A percentile compares a stretch with the other conserved stretches of the same genome.
Conservation (phyloP, 2,888 invertebrate species). For the Leptinotarsa tumamoca region DNA sequence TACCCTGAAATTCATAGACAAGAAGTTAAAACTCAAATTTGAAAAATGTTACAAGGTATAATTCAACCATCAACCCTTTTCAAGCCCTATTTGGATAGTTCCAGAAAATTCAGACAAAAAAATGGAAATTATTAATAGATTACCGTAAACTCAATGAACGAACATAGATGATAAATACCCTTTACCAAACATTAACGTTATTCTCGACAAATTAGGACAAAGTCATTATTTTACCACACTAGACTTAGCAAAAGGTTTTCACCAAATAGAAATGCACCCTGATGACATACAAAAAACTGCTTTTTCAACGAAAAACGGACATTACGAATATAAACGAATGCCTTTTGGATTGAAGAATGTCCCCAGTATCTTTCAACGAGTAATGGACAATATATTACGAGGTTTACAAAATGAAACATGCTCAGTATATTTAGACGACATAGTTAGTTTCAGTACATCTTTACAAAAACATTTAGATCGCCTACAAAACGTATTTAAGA, state of each 20-base stretch:
- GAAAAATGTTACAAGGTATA: background rate
- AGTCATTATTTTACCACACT: too few species aligned
- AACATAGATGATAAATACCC: background rate
- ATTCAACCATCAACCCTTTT: background rate
- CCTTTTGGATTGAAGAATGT: slow-evolving; percentile 51
- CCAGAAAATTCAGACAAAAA: background rate
- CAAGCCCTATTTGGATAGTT: slow-evolving; percentile 1
- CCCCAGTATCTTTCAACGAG: slow-evolving; percentile 33
- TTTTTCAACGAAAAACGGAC: slow-evolving; percentile 43
- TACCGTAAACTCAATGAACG: slow-evolving; percentile 18
- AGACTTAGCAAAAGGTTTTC: too few species aligned
- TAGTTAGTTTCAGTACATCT: slow-evolving; percentile 18
- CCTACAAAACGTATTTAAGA: slow-evolving; percentile 37
- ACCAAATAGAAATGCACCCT: too few species aligned
- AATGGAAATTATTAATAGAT: slow-evolving; percentile 11
- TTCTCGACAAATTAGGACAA: too few species aligned
- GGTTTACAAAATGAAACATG: slow-evolving; percentile 24
- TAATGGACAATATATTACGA: slow-evolving; percentile 21
- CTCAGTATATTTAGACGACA: slow-evolving; percentile 26
- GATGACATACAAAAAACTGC: slow-evolving; percentile 24
- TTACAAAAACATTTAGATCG: slow-evolving; percentile 23
- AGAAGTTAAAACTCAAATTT: background rate
- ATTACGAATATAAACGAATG: slow-evolving; percentile 47
- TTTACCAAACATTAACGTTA: too few species aligned
- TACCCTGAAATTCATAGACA: too few species aligned